phyloP scores from a whole-genome alignment of 2,888 invertebrate genomes.

The Disparrhopalites patrizii region DNA sequence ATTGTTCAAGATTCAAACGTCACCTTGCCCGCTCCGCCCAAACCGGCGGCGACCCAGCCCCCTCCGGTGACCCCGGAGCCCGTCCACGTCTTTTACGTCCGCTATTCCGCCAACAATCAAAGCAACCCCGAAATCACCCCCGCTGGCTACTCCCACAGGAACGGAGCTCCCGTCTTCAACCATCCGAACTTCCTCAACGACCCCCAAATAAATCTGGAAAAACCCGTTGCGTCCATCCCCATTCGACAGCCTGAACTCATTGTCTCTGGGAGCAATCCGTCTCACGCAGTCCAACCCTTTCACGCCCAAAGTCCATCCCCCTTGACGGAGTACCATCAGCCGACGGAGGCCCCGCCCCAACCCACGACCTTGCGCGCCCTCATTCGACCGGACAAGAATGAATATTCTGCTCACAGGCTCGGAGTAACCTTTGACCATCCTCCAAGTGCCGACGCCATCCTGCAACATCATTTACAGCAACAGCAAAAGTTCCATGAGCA shows the following conservation, averaged over 20 bases:
- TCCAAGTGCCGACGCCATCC: constrained; percentile 26
- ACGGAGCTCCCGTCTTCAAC: background rate
- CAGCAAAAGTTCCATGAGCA: constrained; percentile 29
- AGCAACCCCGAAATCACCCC: constrained; percentile 51
- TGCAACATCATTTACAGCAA: constrained; percentile 48
- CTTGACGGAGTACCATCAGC: constrained; percentile 52
- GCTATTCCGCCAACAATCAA: constrained; percentile 71
- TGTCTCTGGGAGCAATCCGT: constrained; percentile 7
- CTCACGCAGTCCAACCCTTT: background rate
- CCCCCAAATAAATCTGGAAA: constrained; percentile 43
- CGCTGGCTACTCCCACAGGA: constrained; percentile 5
- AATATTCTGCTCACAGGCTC: constrained; percentile 34
- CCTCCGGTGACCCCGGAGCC: constrained; percentile 67
- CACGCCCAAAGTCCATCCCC: background rate
- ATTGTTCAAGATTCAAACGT: constrained; percentile 87
- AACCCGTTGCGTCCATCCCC: constrained; percentile 40
- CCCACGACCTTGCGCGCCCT: constrained; percentile 78
- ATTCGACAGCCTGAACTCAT: constrained; percentile 28
- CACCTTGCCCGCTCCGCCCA: constrained; percentile 62
- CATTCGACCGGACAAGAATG: constrained; percentile 80
- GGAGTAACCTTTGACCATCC: constrained; percentile 42
- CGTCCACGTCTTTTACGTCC: constrained; percentile 85
- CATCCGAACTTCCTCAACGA: constrained; percentile 16
- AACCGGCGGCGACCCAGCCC: constrained; percentile 54
- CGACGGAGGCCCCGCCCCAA: constrained; percentile 52